phyloP scores from a whole-genome alignment of 2,797 vertebrate species.

The Anomalospiza imberbis region DNA sequence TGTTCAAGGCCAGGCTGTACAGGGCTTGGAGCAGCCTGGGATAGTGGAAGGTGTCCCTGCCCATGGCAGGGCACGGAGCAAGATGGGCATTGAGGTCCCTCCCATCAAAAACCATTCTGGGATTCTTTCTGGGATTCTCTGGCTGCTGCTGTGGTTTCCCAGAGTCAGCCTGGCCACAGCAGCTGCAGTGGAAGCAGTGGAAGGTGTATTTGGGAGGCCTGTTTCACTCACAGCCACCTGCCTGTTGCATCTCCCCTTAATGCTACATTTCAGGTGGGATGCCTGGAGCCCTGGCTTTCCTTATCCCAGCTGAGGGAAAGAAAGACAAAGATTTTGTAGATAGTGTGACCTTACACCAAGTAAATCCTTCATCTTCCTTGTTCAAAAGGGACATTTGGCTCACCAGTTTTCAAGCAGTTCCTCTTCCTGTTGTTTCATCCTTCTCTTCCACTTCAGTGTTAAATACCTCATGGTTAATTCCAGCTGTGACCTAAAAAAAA shows the following conservation, averaged over 20 bases:
- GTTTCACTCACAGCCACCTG: background rate
- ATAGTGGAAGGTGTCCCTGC: background rate
- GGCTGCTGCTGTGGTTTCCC: background rate
- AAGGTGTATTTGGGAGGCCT: background rate
- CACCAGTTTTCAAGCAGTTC: background rate
- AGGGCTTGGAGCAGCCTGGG: background rate
- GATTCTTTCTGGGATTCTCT: background rate
- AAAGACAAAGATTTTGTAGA: background rate
- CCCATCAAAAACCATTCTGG: background rate
- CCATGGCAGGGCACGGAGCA: fast-evolving
- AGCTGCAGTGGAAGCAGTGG: background rate
- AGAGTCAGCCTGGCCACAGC: background rate
- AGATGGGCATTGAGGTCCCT: background rate
- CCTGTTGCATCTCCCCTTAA: background rate
- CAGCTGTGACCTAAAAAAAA: conserved; percentile 8
- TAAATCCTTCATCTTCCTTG: background rate
- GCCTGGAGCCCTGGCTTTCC: background rate
- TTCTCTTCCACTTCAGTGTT: background rate
- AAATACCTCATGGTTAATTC: background rate
- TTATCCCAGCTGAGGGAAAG: background rate
- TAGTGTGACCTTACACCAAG: background rate
- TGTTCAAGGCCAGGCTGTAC: fast-evolving
- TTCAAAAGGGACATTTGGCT: background rate
- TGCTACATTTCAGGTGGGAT: background rate
- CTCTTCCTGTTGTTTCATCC: background rate